Evolutionary conservation across 2,888 invertebrate species (phyloP).

Genomic region (Gymnoscelis rufifasciata): DNA sequence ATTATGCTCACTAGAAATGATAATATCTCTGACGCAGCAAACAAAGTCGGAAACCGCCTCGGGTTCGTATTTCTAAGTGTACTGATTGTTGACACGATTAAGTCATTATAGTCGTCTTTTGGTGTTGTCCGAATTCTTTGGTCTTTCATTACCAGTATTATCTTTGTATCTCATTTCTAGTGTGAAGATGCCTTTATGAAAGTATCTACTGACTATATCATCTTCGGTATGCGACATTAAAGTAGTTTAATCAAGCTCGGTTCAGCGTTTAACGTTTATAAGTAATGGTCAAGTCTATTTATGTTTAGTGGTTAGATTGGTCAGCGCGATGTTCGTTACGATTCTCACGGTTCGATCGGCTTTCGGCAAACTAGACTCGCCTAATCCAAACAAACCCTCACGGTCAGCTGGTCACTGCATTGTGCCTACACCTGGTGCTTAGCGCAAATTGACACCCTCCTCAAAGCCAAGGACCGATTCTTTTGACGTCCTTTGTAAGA

Average conservation of each 20-base stretch:
- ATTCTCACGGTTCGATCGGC: conserved; percentile 62
- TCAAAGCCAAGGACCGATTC: conserved; percentile 52
- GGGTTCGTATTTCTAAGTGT: conserved; percentile 47
- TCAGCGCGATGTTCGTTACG: conserved; percentile 43
- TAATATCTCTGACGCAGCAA: conserved; percentile 71
- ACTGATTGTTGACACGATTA: conserved; percentile 63
- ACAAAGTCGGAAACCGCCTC: conserved; percentile 51
- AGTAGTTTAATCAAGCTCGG: background rate
- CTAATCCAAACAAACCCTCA: conserved; percentile 65
- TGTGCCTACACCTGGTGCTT: conserved; percentile 61
- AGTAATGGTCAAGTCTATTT: too few species aligned
- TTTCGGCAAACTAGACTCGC: conserved; percentile 56
- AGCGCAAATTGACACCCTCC: conserved; percentile 67
- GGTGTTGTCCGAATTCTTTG: conserved; percentile 21
- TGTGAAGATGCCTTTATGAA: too few species aligned
- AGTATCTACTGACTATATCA: too few species aligned
- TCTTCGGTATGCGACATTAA: background rate
- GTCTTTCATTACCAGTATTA: conserved; percentile 2
- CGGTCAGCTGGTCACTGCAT: conserved; percentile 66
- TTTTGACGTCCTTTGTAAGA: conserved; percentile 59
- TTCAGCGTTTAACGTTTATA: too few species aligned
- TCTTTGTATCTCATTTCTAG: background rate
- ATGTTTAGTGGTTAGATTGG: conserved; percentile 7
- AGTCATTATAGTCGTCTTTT: conserved; percentile 37
- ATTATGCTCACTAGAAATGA: conserved; percentile 74